Base-by-base conservation (phyloP, 2,113 vertebrate species). In the Holacanthus passer region DNA sequence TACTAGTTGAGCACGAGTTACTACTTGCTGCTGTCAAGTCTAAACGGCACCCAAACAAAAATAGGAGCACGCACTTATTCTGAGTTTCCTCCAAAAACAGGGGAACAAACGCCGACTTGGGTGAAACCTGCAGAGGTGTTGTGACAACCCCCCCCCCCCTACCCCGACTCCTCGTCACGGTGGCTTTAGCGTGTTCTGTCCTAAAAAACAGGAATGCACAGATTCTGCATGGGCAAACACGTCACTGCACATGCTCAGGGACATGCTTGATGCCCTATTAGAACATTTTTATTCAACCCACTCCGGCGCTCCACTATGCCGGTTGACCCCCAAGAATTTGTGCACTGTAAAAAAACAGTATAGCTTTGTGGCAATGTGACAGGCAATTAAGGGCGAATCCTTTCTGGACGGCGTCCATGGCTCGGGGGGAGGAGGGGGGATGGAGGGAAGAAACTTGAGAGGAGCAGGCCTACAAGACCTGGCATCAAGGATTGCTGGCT, bases 151-250 rank as follows among this genome's bases (percentile, higher is more conserved):
- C 29, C 4, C 32, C n/a, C 22, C 1, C 20, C 22, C 31, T n/a
- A n/a, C n/a, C n/a, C n/a, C n/a, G n/a, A n/a, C 32, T 6, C 20
- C 0, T 19, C 29, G 1, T 65, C 53, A 63, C 35, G 47, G 62
- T 52, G 60, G 81, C 70, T 66, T 64, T 73, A 55, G 53, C 27
- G 17, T 69, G 1, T 47, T 75, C 45, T 74, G 73, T 62, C 73
- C 68, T 13, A 66, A 22, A 72, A 62, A 80, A 77, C 31, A 35
- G 0, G 69, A 50, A 52, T 29, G 43, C 62, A 71, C 29, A 56
- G 41, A 84, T 73, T 92, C 73, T 81, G 85, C 83, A 88, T 84
- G 88, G 80, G 43, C 39, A 65, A 69, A 82, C 88, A 82, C n/a
- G 41, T 87, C 88, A 72, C 16, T 43, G 63, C 65, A 86, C 82